A percentile compares a stretch with the other conserved stretches of the same genome.
Evolutionary conservation across 2,797 vertebrate genomes (phyloP).

Genomic region (Amphiprion clarkii): DNA sequence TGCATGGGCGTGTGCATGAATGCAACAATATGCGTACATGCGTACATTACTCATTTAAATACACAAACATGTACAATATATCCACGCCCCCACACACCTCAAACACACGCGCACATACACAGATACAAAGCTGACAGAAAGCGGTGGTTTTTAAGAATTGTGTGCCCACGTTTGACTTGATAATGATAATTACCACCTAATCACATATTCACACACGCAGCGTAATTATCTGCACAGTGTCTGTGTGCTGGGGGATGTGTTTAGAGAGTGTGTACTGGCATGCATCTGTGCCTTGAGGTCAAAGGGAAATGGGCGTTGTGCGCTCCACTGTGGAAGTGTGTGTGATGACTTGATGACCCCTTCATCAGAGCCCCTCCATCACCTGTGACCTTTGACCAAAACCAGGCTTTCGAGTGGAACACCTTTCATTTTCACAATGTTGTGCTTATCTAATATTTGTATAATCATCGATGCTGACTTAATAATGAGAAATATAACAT

Average conservation of each 20-base stretch:
- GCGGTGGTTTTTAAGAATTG: conserved; percentile 39
- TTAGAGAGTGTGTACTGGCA: conserved; percentile 7
- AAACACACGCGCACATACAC: background rate
- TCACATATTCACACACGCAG: conserved; percentile 49
- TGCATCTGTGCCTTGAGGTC: conserved; percentile 39
- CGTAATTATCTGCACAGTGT: conserved; percentile 43
- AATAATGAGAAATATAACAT: no score
- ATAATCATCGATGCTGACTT: no score
- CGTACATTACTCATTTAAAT: conserved; percentile 11
- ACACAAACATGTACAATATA: background rate
- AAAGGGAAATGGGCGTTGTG: conserved; percentile 66
- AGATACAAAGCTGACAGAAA: conserved; percentile 15
- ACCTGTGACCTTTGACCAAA: conserved; percentile 59
- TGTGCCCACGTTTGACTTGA: conserved; percentile 52
- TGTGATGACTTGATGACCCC: conserved; percentile 72
- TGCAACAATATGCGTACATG: background rate
- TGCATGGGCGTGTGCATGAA: background rate
- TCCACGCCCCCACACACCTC: background rate
- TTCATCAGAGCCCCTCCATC: conserved; percentile 19
- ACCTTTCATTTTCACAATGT: conserved; percentile 14
- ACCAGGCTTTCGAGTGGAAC: background rate
- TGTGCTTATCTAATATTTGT: conserved; percentile 3
- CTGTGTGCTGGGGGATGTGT: conserved; percentile 25
- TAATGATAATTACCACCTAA: conserved; percentile 69
- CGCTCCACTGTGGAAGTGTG: conserved; percentile 70